Evolutionary conservation across 2,797 vertebrate species (phyloP).

Genomic region (Uromys caudimaculatus): DNA sequence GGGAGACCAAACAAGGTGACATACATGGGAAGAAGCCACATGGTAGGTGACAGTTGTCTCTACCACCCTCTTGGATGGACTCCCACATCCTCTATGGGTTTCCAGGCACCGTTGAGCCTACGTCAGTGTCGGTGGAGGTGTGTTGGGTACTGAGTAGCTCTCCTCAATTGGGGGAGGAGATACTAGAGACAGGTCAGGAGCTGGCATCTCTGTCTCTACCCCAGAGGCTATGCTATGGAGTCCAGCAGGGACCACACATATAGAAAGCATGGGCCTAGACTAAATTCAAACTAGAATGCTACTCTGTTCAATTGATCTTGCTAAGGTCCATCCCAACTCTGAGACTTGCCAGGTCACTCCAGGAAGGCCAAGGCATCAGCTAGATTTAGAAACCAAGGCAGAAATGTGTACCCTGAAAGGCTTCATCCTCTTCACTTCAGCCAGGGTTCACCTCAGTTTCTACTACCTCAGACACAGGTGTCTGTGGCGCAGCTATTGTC

Average conservation of each 20-base stretch:
- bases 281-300: neutral
- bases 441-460: too few species aligned
- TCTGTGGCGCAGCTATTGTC: fast-evolving
- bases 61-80: neutral
- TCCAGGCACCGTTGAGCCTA: neutral
- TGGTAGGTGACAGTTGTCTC: fast-evolving
- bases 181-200: neutral
- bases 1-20: neutral
- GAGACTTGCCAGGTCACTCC: neutral
- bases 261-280: neutral
- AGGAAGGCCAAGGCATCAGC: neutral
- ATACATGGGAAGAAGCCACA: neutral
- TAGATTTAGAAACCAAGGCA: neutral
- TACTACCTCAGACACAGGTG: fast-evolving
- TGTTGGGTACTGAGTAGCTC: too few species aligned
- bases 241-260: fast-evolving
- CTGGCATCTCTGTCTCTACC: neutral
- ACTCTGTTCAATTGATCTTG: neutral
- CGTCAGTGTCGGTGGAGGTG: neutral
- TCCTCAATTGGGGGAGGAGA: neutral
- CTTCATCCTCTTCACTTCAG: neutral
- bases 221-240: neutral
- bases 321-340: neutral
- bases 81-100: neutral
- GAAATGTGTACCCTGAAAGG: neutral